A percentile compares a stretch with the other conserved stretches of the same genome.
Conservation (phyloP, 1,140 invertebrate genomes). For the Hylaeus anthracinus region DNA sequence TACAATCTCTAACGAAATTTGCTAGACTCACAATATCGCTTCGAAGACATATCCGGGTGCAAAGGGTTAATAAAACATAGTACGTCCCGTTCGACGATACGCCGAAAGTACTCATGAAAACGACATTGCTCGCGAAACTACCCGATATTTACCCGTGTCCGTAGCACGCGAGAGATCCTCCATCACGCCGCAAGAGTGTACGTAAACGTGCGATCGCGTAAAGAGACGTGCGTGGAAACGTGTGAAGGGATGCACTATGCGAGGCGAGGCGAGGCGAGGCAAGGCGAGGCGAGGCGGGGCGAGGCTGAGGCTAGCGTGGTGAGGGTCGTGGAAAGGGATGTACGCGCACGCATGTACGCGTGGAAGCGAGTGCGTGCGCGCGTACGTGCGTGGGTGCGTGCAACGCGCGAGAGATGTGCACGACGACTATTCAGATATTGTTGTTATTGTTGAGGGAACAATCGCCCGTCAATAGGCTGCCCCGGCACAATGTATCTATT, state of each 20-base stretch:
- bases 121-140: background rate
- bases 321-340: constrained; percentile 29
- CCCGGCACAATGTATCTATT: constrained; percentile 80
- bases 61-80: no score
- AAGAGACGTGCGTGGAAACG: constrained; percentile 9
- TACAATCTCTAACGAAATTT: no score
- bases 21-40: no score
- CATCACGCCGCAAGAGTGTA: background rate
- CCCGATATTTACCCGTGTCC: constrained; percentile 8
- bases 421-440: constrained; percentile 80
- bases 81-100: no score
- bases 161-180: background rate
- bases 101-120: no score
- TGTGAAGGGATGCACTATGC: background rate
- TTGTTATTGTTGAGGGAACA: constrained; percentile 81
- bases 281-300: background rate
- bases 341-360: constrained; percentile 31
- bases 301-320: background rate
- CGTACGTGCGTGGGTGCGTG: constrained; percentile 66
- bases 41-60: no score
- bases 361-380: constrained; percentile 41
- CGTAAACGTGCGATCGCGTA: constrained; percentile 21
- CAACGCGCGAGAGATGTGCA: constrained; percentile 76
- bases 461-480: constrained; percentile 80
- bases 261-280: background rate